Evolutionary conservation across 1,140 invertebrate genomes (phyloP).

Genomic region (Antheraea pernyi): DNA sequence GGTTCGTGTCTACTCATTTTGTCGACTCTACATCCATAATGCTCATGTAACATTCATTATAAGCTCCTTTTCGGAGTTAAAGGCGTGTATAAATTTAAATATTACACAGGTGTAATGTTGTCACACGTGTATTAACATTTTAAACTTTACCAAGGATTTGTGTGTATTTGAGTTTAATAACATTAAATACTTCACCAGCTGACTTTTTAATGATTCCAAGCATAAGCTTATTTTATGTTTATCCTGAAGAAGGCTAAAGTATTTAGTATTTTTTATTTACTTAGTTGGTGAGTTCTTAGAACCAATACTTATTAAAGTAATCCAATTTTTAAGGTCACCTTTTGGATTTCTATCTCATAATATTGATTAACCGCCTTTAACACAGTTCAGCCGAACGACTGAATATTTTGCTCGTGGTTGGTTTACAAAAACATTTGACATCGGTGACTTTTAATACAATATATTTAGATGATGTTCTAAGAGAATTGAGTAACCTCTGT

Average conservation of each 20-base stretch:
- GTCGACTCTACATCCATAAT: slow-evolving; percentile 29
- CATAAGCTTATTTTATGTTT: background rate
- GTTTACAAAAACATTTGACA: too few species aligned
- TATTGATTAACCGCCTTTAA: too few species aligned
- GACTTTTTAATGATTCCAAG: background rate
- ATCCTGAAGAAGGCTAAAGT: background rate
- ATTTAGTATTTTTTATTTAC: background rate
- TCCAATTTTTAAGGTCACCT: too few species aligned
- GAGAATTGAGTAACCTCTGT: too few species aligned
- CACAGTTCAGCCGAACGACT: too few species aligned
- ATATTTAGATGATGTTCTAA: too few species aligned
- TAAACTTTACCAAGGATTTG: background rate
- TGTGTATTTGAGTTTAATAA: background rate
- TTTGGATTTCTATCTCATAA: too few species aligned
- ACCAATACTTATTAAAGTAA: too few species aligned
- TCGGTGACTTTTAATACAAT: too few species aligned
- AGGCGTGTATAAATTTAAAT: slow-evolving; percentile 23
- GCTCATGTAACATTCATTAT: slow-evolving; percentile 41
- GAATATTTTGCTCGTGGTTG: too few species aligned
- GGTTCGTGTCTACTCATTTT: slow-evolving; percentile 27
- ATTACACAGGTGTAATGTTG: slow-evolving; percentile 22
- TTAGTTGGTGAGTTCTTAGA: slow-evolving; percentile 22
- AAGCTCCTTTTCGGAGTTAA: slow-evolving; percentile 23
- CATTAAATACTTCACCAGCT: background rate
- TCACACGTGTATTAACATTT: slow-evolving; percentile 6